A percentile compares a stretch with the other conserved stretches of the same genome.
Evolutionary conservation across 1,140 invertebrate genomes (phyloP).

Genomic region (Metopolophium dirhodum): DNA sequence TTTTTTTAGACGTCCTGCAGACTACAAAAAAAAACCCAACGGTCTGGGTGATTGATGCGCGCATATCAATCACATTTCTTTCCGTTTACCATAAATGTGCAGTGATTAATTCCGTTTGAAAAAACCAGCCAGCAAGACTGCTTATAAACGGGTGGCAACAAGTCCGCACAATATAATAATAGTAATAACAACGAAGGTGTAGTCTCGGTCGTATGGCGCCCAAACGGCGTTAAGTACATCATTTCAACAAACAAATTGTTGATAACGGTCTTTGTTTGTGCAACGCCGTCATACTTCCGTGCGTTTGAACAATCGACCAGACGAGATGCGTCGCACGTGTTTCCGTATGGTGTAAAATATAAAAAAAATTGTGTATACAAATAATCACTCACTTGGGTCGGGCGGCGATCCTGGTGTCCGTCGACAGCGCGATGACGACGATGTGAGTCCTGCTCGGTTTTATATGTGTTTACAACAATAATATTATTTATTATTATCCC

Average conservation of each 20-base stretch:
- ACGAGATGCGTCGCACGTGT: background rate
- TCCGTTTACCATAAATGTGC: background rate
- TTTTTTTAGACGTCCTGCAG: background rate
- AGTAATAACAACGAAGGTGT: background rate
- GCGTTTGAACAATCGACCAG: background rate
- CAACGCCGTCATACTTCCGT: background rate
- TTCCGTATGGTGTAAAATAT: background rate
- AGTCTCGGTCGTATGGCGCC: background rate
- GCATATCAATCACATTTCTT: background rate
- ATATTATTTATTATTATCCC: background rate
- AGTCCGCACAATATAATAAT: background rate
- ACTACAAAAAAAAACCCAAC: background rate
- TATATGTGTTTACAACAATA: background rate
- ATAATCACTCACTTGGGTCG: background rate
- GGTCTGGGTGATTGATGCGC: background rate
- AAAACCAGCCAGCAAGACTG: background rate
- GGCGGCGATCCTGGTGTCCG: background rate
- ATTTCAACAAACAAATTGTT: background rate
- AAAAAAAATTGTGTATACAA: background rate
- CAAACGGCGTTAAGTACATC: background rate
- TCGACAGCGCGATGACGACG: background rate
- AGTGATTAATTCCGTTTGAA: background rate
- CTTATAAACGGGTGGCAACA: background rate
- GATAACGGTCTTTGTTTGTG: no score
- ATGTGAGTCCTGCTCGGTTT: background rate